Base-by-base conservation (phyloP, 2,113 vertebrate genomes). In the Climacteris rufus region DNA sequence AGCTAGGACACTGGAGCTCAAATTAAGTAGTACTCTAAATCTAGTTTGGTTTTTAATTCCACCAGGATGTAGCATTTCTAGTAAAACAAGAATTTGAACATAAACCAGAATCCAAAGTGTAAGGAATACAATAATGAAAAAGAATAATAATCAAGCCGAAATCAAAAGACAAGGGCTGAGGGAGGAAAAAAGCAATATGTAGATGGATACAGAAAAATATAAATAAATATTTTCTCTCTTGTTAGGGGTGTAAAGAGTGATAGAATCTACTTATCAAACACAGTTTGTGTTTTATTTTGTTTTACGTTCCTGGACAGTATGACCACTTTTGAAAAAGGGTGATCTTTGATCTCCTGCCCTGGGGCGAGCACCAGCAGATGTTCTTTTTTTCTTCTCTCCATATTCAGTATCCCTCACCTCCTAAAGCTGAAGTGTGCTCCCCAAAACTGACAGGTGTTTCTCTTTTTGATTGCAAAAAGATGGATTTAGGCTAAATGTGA, bases 61-160 rank as follows among this genome's bases (percentile, higher is more conserved):
- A 96, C 69, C 69, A 95, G 81, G 44, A 96, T 89, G 84, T 97
- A 97, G 89, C 95, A 91, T 91, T 94, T 96, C 64, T 92, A 96
- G 94, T 93, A 92, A 97, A 98, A 96, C 71, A 94, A 96, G 94
- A 85, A 93, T 83, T 19, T 94, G 65, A 97, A 90, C 76, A 86
- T 86, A 91, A 96, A 96, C 79, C 94, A 93, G 88, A 83, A 95
- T 93, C 63, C 59, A 92, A 90, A 83, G 78, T 91, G 89, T 69
- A 90, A 76, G 76, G 81, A 94, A 92, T 93, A 92, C 83, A 95
- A 79, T 90, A 92, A 81, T 63, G 91, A 93, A 96, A 93, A 97
- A 80, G 37, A 94, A 92, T 72, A 95, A 86, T 82, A 93, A 96
- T 76, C 78, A 92, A 96, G 81, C 53, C 17, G 52, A 97, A 96